Base-by-base conservation (phyloP, 1,140 invertebrate species). In the Lerema accius region DNA sequence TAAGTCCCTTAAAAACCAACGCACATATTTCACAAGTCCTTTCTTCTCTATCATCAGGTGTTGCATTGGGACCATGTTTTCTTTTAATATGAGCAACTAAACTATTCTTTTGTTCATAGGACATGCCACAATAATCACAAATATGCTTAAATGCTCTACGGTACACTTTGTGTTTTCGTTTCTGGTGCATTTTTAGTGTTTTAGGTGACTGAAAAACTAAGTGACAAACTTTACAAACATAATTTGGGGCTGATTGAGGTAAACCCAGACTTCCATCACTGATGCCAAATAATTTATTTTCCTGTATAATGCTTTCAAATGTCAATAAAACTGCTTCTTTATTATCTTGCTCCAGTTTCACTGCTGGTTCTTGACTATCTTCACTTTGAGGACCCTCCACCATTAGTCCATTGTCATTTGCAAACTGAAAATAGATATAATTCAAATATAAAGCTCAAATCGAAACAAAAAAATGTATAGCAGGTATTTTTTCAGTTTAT, bases 221-320 rank as follows among this genome's bases (percentile, higher is more conserved):
- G 73, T 90, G 87, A 50, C 87, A 90, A 4, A 90, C 65, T 75
- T 90, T 86, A 63, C 87, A 90, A 1, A 84, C 63, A 43, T 76
- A 73, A 2, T 62, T 79, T 0, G 73, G 71, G 4, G 71, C 71
- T n/a, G 71, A 35, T 3, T 6, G 19, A 4, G 42, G 42, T 15
- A 58, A 17, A 16, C 26, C 16, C 0, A 15, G 17, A 3, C 26
- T 7, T n/a, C 46, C 15, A 19, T 74, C 58, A 2, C 39, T 67
- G 35, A 60, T 71, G 19, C 70, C 73, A 39, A 81, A 40, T 3
- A 79, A 58, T 26, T 60, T 55, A 65, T 83, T 74, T 16, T 82
- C 72, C 23, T 74, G 77, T 53, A 88, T 72, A 9, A 88, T 78
- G 56, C 73, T 87, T 56, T 90, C 79, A 28, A 90, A 87, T 11